Percentiles rank a stretch among this genome's conserved stretches.
Evolutionary conservation across 53 echinoderm and acorn worm species (phyloP).

Genomic region (Actinopyga echinites): DNA sequence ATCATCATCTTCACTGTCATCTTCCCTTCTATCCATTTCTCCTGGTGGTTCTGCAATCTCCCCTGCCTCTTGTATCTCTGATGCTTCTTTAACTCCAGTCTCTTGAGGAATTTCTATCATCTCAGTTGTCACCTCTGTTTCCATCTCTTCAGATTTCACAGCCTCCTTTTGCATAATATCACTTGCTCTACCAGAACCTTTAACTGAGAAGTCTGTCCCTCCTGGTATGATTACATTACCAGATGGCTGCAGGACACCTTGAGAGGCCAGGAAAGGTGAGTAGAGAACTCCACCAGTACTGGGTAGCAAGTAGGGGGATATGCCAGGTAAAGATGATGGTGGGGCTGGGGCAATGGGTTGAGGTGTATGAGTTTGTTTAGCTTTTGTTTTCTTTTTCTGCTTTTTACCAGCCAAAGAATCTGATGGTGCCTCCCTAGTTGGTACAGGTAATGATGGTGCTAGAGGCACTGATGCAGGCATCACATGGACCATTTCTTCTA

Average conservation of each 20-base stretch:
- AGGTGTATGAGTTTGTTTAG: not conserved
- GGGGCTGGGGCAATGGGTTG: slow-evolving; percentile 45
- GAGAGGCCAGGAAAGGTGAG: slow-evolving; percentile 82
- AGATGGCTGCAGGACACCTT: slow-evolving; percentile 52
- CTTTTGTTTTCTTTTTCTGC: not conserved
- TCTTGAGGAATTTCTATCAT: not conserved
- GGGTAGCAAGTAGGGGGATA: slow-evolving; percentile 79
- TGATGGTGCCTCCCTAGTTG: not conserved
- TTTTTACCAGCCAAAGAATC: not conserved
- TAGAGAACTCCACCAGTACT: slow-evolving; percentile 81
- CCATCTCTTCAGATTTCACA: not conserved
- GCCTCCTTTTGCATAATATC: no score
- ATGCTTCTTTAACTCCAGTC: not conserved
- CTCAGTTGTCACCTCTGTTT: not conserved
- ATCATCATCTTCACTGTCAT: not conserved
- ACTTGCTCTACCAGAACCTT: not conserved
- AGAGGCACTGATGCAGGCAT: slow-evolving; percentile 13
- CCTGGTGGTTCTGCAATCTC: not conserved
- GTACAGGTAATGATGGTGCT: slow-evolving; percentile 1
- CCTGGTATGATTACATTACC: slow-evolving; percentile 2
- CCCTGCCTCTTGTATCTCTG: not conserved
- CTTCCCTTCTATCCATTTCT: not conserved
- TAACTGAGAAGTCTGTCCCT: not conserved
- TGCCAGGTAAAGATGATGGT: slow-evolving; percentile 59
- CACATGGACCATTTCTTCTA: slow-evolving; percentile 21